Evolutionary conservation across 1,140 invertebrate genomes (phyloP).

Genomic region (Euura lappo): DNA sequence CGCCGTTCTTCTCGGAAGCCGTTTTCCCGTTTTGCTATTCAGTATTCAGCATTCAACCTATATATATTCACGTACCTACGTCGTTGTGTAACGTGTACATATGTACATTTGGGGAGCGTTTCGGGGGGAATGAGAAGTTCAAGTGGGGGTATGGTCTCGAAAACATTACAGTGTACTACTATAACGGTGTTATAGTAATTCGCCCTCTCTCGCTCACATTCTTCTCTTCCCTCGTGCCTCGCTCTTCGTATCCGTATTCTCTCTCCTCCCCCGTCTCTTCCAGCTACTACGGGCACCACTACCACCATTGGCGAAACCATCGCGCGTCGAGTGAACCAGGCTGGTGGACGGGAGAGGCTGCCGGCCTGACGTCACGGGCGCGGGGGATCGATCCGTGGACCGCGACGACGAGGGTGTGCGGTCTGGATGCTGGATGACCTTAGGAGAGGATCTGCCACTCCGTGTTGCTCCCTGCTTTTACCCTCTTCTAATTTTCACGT

Average conservation of each 20-base stretch:
- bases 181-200: constrained; percentile 3
- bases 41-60: too few relatives aligned
- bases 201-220: not conserved
- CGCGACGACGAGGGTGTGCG: constrained; percentile 15
- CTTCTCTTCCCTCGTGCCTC: not conserved
- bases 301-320: not conserved
- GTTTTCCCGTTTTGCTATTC: too few relatives aligned
- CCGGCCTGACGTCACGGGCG: constrained; percentile 29
- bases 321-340: constrained; percentile 3
- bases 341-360: constrained; percentile 17
- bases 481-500: not conserved
- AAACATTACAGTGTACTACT: not conserved
- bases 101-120: too few relatives aligned
- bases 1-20: too few relatives aligned
- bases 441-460: constrained; percentile 1
- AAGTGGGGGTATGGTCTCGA: not conserved
- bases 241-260: not conserved
- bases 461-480: not conserved
- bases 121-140: not conserved
- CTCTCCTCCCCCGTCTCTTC: too few relatives aligned
- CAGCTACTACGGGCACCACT: not conserved
- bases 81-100: too few relatives aligned
- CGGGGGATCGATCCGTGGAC: constrained; percentile 34
- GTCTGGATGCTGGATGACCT: constrained; percentile 23
- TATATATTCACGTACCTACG: too few relatives aligned